Percentiles rank a stretch among this genome's conserved stretches.
Conservation (phyloP, 2,797 vertebrate species). For the Emydoidea blandingii region DNA sequence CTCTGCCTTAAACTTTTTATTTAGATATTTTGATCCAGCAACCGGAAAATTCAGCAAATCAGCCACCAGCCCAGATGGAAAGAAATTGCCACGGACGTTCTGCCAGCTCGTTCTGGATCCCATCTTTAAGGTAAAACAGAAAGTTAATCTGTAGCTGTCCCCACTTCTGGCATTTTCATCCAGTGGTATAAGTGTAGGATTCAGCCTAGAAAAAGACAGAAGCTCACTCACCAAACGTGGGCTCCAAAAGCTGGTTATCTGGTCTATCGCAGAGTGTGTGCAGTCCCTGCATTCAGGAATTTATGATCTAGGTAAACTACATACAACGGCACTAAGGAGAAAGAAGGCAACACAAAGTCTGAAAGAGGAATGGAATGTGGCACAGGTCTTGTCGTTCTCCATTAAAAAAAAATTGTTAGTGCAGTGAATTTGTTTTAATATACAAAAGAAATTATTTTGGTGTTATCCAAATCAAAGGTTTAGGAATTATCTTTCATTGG, state of each 20-base stretch:
- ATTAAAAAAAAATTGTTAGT: not conserved
- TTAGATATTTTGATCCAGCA: slow-evolving; percentile 49
- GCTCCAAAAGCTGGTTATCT: too few relatives aligned
- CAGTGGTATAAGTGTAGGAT: too few relatives aligned
- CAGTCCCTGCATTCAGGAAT: too few relatives aligned
- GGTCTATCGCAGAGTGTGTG: too few relatives aligned
- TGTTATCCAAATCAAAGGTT: too few relatives aligned
- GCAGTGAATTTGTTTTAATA: too few relatives aligned
- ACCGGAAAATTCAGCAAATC: slow-evolving; percentile 63
- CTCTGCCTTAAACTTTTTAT: not conserved
- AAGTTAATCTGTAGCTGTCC: not conserved
- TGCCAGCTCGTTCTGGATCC: slow-evolving; percentile 52
- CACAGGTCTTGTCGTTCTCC: too few relatives aligned
- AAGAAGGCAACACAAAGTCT: not conserved
- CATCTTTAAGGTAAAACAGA: slow-evolving; percentile 37
- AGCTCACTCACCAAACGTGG: too few relatives aligned
- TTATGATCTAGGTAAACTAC: too few relatives aligned
- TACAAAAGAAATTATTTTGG: too few relatives aligned
- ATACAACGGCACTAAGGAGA: not conserved
- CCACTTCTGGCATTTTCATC: not conserved
- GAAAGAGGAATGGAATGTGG: not conserved
- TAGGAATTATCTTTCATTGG: too few relatives aligned
- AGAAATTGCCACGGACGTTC: slow-evolving; percentile 58
- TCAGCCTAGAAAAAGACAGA: too few relatives aligned
- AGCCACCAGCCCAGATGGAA: slow-evolving; percentile 29